These are phyloP conservation scores for Acleris cristana DNA, from an alignment of 2,888 invertebrate genomes.

Conservation along the genomic window DNA sequence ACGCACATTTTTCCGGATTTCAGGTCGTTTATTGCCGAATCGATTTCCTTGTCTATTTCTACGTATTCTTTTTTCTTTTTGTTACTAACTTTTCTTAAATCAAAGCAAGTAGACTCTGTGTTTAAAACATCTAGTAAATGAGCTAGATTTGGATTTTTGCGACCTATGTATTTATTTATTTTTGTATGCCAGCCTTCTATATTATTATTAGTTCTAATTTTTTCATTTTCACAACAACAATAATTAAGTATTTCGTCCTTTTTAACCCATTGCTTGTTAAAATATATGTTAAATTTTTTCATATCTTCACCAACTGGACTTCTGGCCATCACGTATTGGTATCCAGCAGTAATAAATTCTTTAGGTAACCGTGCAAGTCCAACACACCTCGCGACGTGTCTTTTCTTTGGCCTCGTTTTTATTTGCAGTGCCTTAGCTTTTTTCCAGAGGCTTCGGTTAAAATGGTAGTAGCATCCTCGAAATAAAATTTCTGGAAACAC, in stretches of 20 bases:
- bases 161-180: slow-evolving; percentile 27
- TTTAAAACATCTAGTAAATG: slow-evolving; percentile 2
- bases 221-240: slow-evolving; percentile 9
- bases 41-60: slow-evolving; percentile 6
- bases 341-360: slow-evolving; percentile 2
- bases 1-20: slow-evolving; percentile 14
- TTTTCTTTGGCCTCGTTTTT: no score
- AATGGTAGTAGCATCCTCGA: no score
- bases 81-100: slow-evolving; percentile 1
- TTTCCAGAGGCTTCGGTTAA: no score
- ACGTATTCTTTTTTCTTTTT: slow-evolving; percentile 15
- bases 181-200: slow-evolving; percentile 20
- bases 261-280: slow-evolving; percentile 22
- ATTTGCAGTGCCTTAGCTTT: no score
- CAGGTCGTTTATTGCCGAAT: slow-evolving; percentile 6
- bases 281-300: slow-evolving; percentile 4
- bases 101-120: slow-evolving; percentile 7
- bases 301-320: slow-evolving; percentile 8
- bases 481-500: no score
- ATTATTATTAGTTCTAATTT: not conserved
- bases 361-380: not conserved
- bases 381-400: no score
- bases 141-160: slow-evolving; percentile 27
- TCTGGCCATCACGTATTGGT: slow-evolving; percentile 11
- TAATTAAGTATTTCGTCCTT: no score